Evolutionary conservation across 2,113 vertebrate genomes (phyloP).

Genomic region (Onychostoma macrolepis): DNA sequence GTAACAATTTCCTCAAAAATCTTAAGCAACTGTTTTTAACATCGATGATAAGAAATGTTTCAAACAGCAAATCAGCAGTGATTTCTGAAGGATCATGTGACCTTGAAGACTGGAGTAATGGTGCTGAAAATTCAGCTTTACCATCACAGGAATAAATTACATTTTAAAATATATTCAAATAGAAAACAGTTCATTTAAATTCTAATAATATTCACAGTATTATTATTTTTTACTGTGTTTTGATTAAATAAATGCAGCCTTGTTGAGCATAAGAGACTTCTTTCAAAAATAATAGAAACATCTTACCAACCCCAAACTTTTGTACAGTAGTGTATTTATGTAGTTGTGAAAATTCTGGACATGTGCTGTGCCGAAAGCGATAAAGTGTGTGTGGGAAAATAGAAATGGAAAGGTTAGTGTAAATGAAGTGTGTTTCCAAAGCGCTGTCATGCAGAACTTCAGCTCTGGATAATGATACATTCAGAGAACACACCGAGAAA

Average conservation of each 20-base stretch:
- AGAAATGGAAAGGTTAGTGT: slow-evolving; percentile 62
- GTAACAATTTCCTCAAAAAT: too few species aligned
- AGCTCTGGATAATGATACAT: slow-evolving; percentile 60
- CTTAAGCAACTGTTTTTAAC: too few species aligned
- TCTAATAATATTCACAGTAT: too few species aligned
- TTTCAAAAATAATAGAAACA: not conserved
- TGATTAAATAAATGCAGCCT: not conserved
- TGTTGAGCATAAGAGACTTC: not conserved
- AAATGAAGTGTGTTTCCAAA: slow-evolving; percentile 63
- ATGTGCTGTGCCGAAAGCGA: not conserved
- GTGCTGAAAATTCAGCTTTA: not conserved
- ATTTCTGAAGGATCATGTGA: not conserved
- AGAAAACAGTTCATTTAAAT: too few species aligned
- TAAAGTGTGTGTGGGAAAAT: not conserved
- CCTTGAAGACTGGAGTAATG: not conserved
- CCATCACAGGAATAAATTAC: too few species aligned
- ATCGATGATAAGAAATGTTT: too few species aligned
- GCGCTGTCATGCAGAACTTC: slow-evolving; percentile 59
- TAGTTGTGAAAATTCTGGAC: not conserved
- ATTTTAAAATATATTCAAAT: too few species aligned
- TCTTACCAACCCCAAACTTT: not conserved
- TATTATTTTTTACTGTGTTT: not conserved
- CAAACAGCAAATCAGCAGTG: not conserved
- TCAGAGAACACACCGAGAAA: slow-evolving; percentile 49
- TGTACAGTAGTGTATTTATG: not conserved